Conservation (phyloP, 2,888 invertebrate species). For the Lysandra coridon region DNA sequence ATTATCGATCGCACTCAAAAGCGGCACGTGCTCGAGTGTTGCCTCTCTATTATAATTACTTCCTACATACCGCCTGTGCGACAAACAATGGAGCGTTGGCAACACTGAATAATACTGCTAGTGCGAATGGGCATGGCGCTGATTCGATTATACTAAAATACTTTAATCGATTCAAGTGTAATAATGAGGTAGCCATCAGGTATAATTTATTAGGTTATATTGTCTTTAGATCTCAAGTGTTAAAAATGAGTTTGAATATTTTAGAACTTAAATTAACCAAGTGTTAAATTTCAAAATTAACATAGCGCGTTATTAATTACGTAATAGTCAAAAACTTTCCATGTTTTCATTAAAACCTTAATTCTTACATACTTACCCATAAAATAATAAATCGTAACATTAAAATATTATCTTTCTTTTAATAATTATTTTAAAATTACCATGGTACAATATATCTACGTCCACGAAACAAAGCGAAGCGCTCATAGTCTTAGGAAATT, state of each 20-base stretch:
- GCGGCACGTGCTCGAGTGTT: slow-evolving; percentile 58
- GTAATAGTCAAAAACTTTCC: neutral
- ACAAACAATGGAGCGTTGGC: slow-evolving; percentile 55
- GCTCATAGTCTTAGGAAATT: slow-evolving; percentile 1
- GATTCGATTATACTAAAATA: slow-evolving; percentile 28
- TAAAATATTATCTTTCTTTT: neutral
- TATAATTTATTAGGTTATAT: neutral
- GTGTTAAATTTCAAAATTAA: neutral
- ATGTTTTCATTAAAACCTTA: neutral
- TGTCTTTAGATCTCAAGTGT: neutral
- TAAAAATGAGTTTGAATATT: neutral
- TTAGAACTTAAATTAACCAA: neutral
- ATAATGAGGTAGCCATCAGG: neutral
- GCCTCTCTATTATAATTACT: slow-evolving; percentile 74
- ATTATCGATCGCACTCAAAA: slow-evolving; percentile 42
- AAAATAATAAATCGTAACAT: neutral
- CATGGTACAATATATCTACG: neutral
- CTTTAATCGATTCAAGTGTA: slow-evolving; percentile 12
- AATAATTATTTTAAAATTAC: neutral
- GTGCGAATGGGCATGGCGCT: slow-evolving; percentile 31
- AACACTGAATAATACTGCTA: slow-evolving; percentile 60
- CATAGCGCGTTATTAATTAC: neutral
- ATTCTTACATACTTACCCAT: neutral
- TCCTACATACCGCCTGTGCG: slow-evolving; percentile 64
- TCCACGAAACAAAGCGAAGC: neutral